Base-by-base conservation (phyloP, 2,113 vertebrate genomes). In the Panthera leo region DNA sequence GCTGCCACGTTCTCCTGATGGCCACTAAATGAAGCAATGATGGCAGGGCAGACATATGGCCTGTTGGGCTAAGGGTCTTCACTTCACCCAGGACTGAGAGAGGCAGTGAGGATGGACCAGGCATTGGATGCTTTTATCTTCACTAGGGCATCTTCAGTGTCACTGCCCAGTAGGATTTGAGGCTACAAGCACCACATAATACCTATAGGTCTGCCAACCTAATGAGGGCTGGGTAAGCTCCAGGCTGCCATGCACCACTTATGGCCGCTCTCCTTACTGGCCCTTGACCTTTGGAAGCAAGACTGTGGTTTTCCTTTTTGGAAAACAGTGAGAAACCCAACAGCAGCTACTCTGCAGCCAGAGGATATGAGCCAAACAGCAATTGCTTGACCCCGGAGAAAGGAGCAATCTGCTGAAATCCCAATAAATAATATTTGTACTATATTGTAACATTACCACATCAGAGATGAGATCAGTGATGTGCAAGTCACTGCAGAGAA, bases 271-370 rank as follows among this genome's bases (percentile, higher is more conserved):
- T 96, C 94, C 29, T 27, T 18, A 48, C 7, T 4, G 65, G 71
- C 15, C 51, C 21, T 45, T 2, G 2, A 58, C 55, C 45, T 82
- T 53, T 88, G 70, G 55, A 58, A 71, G 78, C 31, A 25, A 23
- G 25, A 55, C 36, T 80, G 12, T 61, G 51, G 34, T 53, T 88
- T 94, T 11, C 39, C 51, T 94, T 94, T 51, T 92, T 27, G 53
- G 61, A 42, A 92, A 93, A 96, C 67, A 92, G 79, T 9, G 85
- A 94, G 73, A 97, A 95, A 80, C 65, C 23, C 51, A 83, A 73
- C 39, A 85, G 76, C 4, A n/a, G 82, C 71, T 16, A 94, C 65
- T 95, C 87, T 51, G 31, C 42, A 70, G 87, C 63, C 51, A 36
- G 0, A 6, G 95, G 45, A 79, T 13, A n/a, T 0, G 76, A 96